phyloP scores from a whole-genome alignment of 1,140 invertebrate genomes.

The Aphelinus atriplicis region DNA sequence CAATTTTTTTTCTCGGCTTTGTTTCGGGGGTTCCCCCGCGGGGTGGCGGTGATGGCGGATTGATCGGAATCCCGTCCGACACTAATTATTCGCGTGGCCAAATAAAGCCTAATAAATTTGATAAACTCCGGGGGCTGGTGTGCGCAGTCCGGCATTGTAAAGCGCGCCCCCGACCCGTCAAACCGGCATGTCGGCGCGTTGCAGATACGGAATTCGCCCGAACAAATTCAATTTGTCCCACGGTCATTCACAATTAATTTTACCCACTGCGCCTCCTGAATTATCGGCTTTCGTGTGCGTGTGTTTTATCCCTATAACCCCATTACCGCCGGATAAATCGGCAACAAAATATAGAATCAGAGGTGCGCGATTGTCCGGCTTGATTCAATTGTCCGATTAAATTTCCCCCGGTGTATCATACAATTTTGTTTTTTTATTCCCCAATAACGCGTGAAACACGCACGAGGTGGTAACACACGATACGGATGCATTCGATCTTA shows the following conservation, averaged over 20 bases:
- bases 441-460: no score
- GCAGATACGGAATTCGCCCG: not conserved
- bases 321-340: no score
- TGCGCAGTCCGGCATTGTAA: not conserved
- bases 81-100: not conserved
- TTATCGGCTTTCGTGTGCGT: conserved; percentile 1
- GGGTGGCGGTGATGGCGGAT: not conserved
- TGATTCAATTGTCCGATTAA: no score
- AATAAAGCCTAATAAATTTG: conserved; percentile 27
- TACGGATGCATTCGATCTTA: no score
- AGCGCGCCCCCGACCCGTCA: not conserved
- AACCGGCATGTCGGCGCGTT: not conserved
- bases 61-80: not conserved
- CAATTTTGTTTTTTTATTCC: no score
- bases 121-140: not conserved
- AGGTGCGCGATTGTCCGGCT: no score
- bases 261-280: not conserved
- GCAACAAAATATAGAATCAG: no score
- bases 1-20: no score
- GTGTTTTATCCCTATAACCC: no score
- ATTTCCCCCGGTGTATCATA: no score
- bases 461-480: no score
- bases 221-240: conserved; percentile 30
- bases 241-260: conserved; percentile 35
- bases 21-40: not conserved